Evolutionary conservation across 2,797 vertebrate species (phyloP).

Genomic region (Hafferia zeledoni): DNA sequence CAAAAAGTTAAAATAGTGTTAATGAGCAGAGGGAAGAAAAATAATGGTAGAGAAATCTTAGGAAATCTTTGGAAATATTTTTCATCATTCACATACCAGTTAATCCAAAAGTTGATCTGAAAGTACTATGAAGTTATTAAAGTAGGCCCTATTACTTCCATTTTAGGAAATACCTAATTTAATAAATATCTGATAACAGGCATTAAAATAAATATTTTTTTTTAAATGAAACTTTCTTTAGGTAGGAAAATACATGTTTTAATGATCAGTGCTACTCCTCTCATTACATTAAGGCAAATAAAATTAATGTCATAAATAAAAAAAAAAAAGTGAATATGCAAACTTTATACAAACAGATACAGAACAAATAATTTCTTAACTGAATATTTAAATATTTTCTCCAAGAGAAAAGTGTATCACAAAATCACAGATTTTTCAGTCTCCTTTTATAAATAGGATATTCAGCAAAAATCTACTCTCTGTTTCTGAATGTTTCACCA

Average conservation of each 20-base stretch:
- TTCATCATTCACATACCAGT: not conserved
- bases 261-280: not conserved
- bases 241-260: not conserved
- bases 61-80: not conserved
- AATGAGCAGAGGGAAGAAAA: not conserved
- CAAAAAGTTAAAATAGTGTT: not conserved
- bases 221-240: too few relatives aligned
- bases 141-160: rapidly evolving
- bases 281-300: not conserved
- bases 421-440: not conserved
- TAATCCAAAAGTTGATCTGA: not conserved
- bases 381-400: not conserved
- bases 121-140: not conserved
- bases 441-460: not conserved
- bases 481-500: not conserved
- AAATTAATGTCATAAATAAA: not conserved
- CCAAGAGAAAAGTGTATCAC: not conserved
- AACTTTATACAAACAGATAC: not conserved
- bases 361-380: not conserved
- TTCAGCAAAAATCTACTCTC: not conserved
- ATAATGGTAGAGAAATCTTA: not conserved
- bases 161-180: not conserved
- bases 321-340: not conserved
- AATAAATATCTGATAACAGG: not conserved
- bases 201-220: not conserved